Evolutionary conservation across 2,113 vertebrate genomes (phyloP), one percentile per base, ranked within the genome.

Genomic region (Holacanthus passer): DNA sequence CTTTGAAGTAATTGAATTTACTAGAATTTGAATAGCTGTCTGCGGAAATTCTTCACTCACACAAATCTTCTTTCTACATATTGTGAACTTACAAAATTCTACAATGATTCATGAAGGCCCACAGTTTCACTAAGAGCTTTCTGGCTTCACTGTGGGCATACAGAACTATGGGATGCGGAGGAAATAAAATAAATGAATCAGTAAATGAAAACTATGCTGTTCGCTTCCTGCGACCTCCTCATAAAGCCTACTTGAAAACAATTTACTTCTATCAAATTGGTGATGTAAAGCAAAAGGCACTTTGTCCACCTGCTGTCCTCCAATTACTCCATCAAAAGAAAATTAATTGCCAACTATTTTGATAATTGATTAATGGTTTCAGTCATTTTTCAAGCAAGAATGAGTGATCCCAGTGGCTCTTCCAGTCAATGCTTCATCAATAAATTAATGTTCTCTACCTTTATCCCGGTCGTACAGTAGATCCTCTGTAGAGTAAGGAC

Each of bases 401-500:
- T n/a, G n/a, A n/a, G n/a, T n/a, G n/a, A n/a, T n/a, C n/a, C n/a
- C n/a, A n/a, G n/a, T n/a, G n/a, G n/a, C n/a, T n/a, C n/a, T n/a
- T n/a, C n/a, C n/a, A n/a, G 6, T 5, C 17, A 22, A 10, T 4
- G 8, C 11, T 48, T 64, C 20, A 32, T 3, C 0, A 32, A 2
- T 3, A 41, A 0, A 1, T 3, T 13, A 4, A 13, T 0, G 4
- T 47, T 20, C 4, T 79, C n/a, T 92, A 99, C 98, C 98, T 98
- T 99, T 99, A 86, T 99, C 98, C 14, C 96, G 95, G 78, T 99
- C 98, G 58, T 97, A 97, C 47, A 97, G 96, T 32, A 97, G 92
- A 41, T 99, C 98, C 84, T 99, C 98, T 60, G 97, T 90, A 82
- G 97, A 98, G 92, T 97, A 99, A 14, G 98, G 98, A 84, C 98